Evolutionary conservation across 1,140 invertebrate genomes (phyloP).

Genomic region (Drosophila rufa): DNA sequence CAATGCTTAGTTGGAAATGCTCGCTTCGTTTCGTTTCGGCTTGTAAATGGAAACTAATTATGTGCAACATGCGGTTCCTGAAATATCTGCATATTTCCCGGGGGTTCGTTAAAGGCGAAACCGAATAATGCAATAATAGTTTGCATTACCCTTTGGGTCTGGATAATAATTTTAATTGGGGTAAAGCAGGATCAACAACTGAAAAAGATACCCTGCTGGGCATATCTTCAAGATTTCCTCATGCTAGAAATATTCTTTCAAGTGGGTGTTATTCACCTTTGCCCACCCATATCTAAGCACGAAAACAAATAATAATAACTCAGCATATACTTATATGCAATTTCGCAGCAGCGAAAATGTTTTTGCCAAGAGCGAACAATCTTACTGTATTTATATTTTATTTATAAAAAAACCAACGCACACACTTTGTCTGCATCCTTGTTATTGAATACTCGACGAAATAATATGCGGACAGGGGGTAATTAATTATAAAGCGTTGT

Average conservation of each 20-base stretch:
- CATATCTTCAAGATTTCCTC: background rate
- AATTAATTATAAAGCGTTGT: conserved; percentile 53
- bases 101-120: conserved; percentile 4
- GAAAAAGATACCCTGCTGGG: background rate
- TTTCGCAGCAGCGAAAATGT: conserved; percentile 20
- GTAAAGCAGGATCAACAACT: background rate
- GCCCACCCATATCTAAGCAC: conserved; percentile 6
- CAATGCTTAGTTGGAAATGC: conserved; percentile 28
- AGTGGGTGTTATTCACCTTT: conserved; percentile 68
- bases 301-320: conserved; percentile 27
- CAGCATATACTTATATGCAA: conserved; percentile 29
- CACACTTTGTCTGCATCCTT: conserved; percentile 50
- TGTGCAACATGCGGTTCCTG: conserved; percentile 27
- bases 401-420: conserved; percentile 5
- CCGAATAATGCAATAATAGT: background rate
- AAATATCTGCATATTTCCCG: conserved; percentile 6
- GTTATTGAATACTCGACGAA: conserved; percentile 57
- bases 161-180: background rate
- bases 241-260: background rate
- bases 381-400: conserved; percentile 18
- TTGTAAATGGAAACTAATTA: conserved; percentile 51
- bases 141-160: background rate
- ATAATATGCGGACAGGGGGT: conserved; percentile 46
- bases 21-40: background rate
- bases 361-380: conserved; percentile 16